Conservation (phyloP, 1,140 invertebrate genomes). For the Drosophila triauraria region DNA sequence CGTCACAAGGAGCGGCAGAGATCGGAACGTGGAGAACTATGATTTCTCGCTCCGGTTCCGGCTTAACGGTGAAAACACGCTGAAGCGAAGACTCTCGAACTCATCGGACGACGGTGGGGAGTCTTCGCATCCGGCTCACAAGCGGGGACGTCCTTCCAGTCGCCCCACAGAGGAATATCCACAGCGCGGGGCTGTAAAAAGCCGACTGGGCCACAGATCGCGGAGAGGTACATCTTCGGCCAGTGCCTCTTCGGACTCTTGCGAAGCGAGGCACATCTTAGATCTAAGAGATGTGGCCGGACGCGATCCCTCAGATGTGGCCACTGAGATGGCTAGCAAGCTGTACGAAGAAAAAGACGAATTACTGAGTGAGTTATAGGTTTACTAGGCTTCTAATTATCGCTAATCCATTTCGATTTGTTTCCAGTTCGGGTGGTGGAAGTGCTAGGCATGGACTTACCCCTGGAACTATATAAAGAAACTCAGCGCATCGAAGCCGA, state of each 20-base stretch:
- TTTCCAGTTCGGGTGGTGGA: slow-evolving; percentile 89
- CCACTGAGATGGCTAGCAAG: slow-evolving; percentile 89
- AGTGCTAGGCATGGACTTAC: slow-evolving; percentile 90
- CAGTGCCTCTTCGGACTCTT: slow-evolving; percentile 73
- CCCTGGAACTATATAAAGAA: slow-evolving; percentile 91
- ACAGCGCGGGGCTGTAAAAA: slow-evolving; percentile 45
- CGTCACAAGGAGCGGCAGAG: slow-evolving; percentile 86
- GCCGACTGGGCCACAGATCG: slow-evolving; percentile 52
- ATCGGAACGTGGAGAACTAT: slow-evolving; percentile 88
- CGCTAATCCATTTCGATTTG: neutral
- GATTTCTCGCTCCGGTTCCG: slow-evolving; percentile 85
- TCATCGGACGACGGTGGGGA: slow-evolving; percentile 68
- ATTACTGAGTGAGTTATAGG: slow-evolving; percentile 88
- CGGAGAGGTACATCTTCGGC: slow-evolving; percentile 68
- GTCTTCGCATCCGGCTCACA: slow-evolving; percentile 60
- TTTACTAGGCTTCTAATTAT: neutral
- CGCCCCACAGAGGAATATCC: slow-evolving; percentile 31
- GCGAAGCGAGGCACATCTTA: slow-evolving; percentile 81
- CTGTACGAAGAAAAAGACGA: slow-evolving; percentile 90
- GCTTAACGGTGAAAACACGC: slow-evolving; percentile 68
- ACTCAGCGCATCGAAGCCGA: slow-evolving; percentile 92
- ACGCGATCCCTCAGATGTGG: slow-evolving; percentile 87
- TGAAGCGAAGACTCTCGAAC: slow-evolving; percentile 80
- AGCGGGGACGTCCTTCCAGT: slow-evolving; percentile 58
- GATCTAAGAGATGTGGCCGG: slow-evolving; percentile 84